Conservation (phyloP, 2,113 vertebrate genomes). For the Todiramphus saurophagus region DNA sequence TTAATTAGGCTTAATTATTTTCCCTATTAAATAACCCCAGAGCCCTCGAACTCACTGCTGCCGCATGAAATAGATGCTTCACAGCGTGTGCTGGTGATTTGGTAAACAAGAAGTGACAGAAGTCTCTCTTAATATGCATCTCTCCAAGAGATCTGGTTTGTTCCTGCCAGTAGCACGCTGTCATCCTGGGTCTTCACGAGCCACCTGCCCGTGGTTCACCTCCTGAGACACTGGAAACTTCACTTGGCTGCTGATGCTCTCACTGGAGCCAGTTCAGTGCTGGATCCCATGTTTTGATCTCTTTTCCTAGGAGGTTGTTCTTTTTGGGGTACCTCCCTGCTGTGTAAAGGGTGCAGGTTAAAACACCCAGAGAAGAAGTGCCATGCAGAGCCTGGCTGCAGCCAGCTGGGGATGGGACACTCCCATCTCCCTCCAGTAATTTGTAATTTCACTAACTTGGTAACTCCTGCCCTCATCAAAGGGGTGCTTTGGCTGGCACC, state of each 20-base stretch:
- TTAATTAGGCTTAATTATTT: conserved; percentile 19
- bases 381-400: neutral
- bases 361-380: accelerated
- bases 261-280: accelerated
- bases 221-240: neutral
- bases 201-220: accelerated
- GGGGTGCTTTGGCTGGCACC: too few species aligned
- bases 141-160: accelerated
- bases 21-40: neutral
- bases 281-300: accelerated
- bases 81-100: accelerated
- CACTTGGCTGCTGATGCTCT: neutral
- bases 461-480: accelerated
- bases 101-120: neutral
- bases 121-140: neutral
- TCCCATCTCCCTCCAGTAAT: too few species aligned
- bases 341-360: neutral
- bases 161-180: accelerated
- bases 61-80: accelerated
- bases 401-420: neutral
- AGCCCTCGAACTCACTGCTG: neutral
- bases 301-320: neutral
- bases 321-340: too few species aligned
- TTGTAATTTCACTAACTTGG: accelerated
- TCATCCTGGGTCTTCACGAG: accelerated